Evolutionary conservation across 2,797 vertebrate genomes (phyloP).

Genomic region (Gymnoscopelus braueri): DNA sequence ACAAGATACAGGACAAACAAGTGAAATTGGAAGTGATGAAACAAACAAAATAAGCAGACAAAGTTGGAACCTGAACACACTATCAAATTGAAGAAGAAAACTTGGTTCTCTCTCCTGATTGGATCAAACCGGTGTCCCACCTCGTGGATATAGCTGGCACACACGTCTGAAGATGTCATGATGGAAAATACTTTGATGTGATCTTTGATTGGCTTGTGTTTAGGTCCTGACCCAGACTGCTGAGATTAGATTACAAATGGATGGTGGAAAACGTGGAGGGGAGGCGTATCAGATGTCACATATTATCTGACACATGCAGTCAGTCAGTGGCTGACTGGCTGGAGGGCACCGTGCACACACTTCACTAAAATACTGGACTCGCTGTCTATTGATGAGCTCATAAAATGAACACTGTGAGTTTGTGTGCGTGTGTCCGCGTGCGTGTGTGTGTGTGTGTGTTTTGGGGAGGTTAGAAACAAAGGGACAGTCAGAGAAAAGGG

Average conservation of each 20-base stretch:
- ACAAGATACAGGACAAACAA: no score
- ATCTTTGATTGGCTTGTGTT: conserved; percentile 54
- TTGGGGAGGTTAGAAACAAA: no score
- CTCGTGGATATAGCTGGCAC: no score
- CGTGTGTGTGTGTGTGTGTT: background rate
- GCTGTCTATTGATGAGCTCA: conserved; percentile 81
- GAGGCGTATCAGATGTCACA: conserved; percentile 75
- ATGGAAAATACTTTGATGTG: conserved; percentile 9
- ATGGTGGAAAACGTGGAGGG: conserved; percentile 61
- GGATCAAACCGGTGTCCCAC: no score
- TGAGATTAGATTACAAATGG: conserved; percentile 79
- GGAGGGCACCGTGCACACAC: conserved; percentile 70
- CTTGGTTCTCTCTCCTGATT: no score
- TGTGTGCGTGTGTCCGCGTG: conserved; percentile 32
- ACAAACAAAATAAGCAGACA: no score
- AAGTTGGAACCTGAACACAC: no score
- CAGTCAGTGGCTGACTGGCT: conserved; percentile 64
- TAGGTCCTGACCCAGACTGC: conserved; percentile 65
- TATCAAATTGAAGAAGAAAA: no score
- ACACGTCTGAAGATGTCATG: no score
- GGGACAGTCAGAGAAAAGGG: no score
- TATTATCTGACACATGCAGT: conserved; percentile 70
- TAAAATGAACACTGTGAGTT: conserved; percentile 56
- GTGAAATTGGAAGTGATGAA: no score
- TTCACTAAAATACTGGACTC: conserved; percentile 72